phyloP scores from a whole-genome alignment of 2,888 invertebrate genomes.

The Galeopsomyia nigrocyanea region DNA sequence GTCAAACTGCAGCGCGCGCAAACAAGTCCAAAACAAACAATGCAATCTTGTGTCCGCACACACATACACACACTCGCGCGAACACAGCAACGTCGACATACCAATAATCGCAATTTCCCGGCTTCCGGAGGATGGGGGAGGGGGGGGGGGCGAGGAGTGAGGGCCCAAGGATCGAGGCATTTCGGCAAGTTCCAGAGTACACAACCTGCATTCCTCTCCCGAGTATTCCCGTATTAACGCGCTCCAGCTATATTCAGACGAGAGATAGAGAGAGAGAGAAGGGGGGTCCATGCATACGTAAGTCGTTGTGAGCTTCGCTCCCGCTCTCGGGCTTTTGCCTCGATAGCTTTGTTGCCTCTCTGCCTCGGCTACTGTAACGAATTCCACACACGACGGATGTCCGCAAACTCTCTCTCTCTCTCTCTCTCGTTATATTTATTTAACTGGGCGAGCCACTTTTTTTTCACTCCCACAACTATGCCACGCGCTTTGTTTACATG shows the following conservation, averaged over 20 bases:
- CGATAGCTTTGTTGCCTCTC: not conserved
- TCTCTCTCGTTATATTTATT: too few relatives aligned
- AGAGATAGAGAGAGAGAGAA: conserved; percentile 25
- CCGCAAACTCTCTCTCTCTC: not conserved
- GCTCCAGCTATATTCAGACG: conserved; percentile 60
- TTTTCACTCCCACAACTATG: too few relatives aligned
- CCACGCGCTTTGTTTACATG: too few relatives aligned
- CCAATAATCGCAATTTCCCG: not conserved
- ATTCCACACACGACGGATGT: conserved; percentile 1
- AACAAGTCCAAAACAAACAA: too few relatives aligned
- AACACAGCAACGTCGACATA: too few relatives aligned
- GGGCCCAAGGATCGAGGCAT: too few relatives aligned
- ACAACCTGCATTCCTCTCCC: conserved; percentile 32
- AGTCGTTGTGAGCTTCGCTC: too few relatives aligned
- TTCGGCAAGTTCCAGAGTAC: too few relatives aligned
- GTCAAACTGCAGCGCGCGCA: not conserved
- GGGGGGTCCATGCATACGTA: conserved; percentile 61
- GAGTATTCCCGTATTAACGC: conserved; percentile 63
- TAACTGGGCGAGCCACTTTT: too few relatives aligned
- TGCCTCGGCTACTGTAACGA: conserved; percentile 4
- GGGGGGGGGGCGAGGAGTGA: too few relatives aligned
- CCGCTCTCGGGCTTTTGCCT: conserved; percentile 39
- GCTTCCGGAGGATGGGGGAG: not conserved
- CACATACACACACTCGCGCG: too few relatives aligned
- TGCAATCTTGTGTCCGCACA: too few relatives aligned